Conservation (phyloP, 2,888 invertebrate genomes). For the Trilocha varians region DNA sequence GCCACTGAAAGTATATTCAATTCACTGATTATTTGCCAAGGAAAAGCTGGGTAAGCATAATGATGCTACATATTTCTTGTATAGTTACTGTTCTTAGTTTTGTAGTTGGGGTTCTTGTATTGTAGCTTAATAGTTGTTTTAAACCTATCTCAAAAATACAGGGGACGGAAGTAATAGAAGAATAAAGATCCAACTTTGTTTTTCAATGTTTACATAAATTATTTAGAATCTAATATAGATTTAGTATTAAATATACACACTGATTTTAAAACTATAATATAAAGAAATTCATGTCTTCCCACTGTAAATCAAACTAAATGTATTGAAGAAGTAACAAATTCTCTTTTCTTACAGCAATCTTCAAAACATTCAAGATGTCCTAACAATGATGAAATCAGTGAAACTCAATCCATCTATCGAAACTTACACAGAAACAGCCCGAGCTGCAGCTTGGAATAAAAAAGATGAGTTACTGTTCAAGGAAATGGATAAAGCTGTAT, state of each 20-base stretch:
- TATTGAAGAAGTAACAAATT: background rate
- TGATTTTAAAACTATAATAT: background rate
- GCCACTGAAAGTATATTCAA: constrained; percentile 75
- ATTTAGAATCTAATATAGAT: no score
- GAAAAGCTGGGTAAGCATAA: constrained; percentile 60
- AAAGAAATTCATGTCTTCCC: background rate
- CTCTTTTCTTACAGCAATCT: constrained; percentile 35
- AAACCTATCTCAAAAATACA: no score
- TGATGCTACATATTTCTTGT: no score
- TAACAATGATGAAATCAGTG: constrained; percentile 73
- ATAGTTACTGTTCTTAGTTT: background rate
- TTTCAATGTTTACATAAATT: no score
- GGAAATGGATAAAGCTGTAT: constrained; percentile 38
- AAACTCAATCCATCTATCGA: constrained; percentile 57
- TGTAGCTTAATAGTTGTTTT: no score
- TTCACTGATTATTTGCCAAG: constrained; percentile 74
- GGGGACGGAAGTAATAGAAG: no score
- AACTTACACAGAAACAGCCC: constrained; percentile 65
- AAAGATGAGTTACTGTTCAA: constrained; percentile 36
- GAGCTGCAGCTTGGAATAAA: constrained; percentile 64
- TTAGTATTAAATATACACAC: no score
- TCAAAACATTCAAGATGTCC: constrained; percentile 57
- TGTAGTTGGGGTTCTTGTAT: no score
- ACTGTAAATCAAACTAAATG: background rate
- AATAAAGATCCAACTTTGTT: no score